These are phyloP conservation scores for Macrobrachium rosenbergii DNA, from an alignment of 1,140 invertebrate species.

Conservation along the genomic window DNA sequence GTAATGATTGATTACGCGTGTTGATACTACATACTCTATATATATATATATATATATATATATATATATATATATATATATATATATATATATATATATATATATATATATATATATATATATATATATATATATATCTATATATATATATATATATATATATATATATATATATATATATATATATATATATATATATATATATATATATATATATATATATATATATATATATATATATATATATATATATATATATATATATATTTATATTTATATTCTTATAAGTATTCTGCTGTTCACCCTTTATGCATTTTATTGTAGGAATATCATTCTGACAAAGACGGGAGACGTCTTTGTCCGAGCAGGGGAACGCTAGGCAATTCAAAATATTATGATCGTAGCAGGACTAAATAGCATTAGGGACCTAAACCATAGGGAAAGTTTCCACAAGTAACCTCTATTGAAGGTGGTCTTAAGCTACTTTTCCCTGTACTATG, in stretches of 20 bases:
- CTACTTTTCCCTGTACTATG: too few relatives aligned
- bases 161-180: background rate
- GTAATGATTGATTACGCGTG: background rate
- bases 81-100: conserved; percentile 8
- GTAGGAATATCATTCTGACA: too few relatives aligned
- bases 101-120: background rate
- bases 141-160: background rate
- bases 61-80: conserved; percentile 11
- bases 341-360: too few relatives aligned
- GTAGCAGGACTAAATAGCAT: too few relatives aligned
- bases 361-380: too few relatives aligned
- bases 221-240: conserved; percentile 15
- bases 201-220: conserved; percentile 15
- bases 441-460: too few relatives aligned
- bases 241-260: background rate
- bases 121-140: background rate
- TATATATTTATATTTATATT: background rate
- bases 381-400: too few relatives aligned
- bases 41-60: background rate
- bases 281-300: background rate
- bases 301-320: background rate
- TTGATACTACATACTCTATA: background rate
- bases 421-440: too few relatives aligned
- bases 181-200: conserved; percentile 9
- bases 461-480: too few relatives aligned